Evolutionary conservation across 2,888 invertebrate species (phyloP), one percentile per base, ranked within the genome.

Genomic region (Dicyrtomina minuta): DNA sequence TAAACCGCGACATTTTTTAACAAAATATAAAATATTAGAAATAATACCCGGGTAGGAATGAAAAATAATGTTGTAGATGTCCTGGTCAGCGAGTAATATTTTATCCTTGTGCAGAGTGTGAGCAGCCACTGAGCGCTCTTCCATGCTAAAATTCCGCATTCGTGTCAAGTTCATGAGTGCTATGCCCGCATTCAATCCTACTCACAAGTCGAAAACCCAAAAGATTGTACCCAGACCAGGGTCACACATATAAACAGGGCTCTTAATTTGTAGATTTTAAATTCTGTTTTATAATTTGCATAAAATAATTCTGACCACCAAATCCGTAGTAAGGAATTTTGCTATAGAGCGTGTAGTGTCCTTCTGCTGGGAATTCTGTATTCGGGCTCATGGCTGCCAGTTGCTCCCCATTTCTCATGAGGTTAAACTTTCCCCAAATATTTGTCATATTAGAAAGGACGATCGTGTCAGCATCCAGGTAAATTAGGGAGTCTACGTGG

Each of bases 21-120:
- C n/a, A 20, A 1, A 51, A 5, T 3, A 5, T 8, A 33, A 33
- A 33, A 8, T 33, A 33, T n/a, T n/a, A 5, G 4, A 15, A 33
- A 33, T 3, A 33, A 33, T 81, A 88, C 88, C 88, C 78, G 91
- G 89, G 84, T 90, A 89, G 81, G 88, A 90, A 82, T 91, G 90
- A 80, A 94, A 93, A 81, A 92, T 90, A 79, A 94, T 92, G 81
- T 94, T 95, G 79, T 94, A 91, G 78, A 94, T 88, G 84, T 96
- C 96, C 84, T 97, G 96, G 83, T 97, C 96, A 17, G 96, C 96
- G 93, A 93, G 97, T 0, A 93, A 93, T 72, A 96, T 92, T 79
- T 91, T 88, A 15, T 90, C 81, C 80, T 89, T 90, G 83, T 92
- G 96, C 81, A 91, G 88, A 75, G 90, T 87, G 83, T 92, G 91